These are phyloP conservation scores for Chaenocephalus aceratus DNA, from an alignment of 2,113 vertebrate genomes.

Conservation along the genomic window DNA sequence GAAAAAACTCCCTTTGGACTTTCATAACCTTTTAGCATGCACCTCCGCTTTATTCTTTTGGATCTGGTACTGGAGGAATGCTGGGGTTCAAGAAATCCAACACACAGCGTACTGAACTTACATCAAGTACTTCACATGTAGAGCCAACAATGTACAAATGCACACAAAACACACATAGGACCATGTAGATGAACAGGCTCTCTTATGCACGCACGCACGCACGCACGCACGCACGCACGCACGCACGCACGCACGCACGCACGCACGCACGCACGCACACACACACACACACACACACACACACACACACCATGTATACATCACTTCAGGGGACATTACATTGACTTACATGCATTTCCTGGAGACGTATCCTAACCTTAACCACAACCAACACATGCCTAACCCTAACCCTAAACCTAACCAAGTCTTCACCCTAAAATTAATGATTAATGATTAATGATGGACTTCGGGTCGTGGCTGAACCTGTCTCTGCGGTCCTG, in stretches of 20 bases:
- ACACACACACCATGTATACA: too few relatives aligned
- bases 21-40: constrained; percentile 54
- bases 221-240: not conserved
- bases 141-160: constrained; percentile 14
- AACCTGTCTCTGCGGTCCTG: too few relatives aligned
- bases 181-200: not conserved
- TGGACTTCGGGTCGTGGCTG: too few relatives aligned
- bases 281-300: too few relatives aligned
- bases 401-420: too few relatives aligned
- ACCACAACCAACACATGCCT: too few relatives aligned
- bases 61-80: constrained; percentile 36
- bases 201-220: not conserved
- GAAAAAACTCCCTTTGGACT: constrained; percentile 42
- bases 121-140: not conserved
- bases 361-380: too few relatives aligned
- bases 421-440: too few relatives aligned
- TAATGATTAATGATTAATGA: too few relatives aligned
- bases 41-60: constrained; percentile 46
- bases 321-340: too few relatives aligned
- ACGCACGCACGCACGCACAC: not conserved
- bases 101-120: constrained; percentile 19
- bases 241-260: not conserved
- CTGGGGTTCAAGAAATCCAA: constrained; percentile 56
- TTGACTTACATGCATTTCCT: too few relatives aligned
- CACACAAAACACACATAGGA: not conserved